Percentiles rank a stretch among this genome's conserved stretches.
These are phyloP conservation scores for Squalus acanthias DNA, from an alignment of 2,797 vertebrate species.

Conservation along the genomic window DNA sequence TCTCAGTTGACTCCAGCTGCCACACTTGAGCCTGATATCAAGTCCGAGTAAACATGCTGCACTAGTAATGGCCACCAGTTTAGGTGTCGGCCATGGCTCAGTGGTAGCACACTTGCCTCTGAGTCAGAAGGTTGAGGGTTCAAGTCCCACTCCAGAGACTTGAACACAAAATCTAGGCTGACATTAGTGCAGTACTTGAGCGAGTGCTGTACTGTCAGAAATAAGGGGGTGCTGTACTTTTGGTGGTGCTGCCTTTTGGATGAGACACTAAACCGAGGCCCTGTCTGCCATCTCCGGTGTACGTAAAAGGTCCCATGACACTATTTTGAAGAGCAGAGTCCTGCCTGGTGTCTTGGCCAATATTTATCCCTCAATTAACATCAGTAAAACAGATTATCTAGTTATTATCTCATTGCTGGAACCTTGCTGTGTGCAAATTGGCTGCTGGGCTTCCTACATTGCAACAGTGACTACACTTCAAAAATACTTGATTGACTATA, in stretches of 20 bases:
- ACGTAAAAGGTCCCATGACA: neutral
- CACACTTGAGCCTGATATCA: too few relatives aligned
- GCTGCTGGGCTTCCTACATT: neutral
- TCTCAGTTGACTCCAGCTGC: too few relatives aligned
- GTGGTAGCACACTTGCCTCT: neutral
- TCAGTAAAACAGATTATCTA: neutral
- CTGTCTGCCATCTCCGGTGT: neutral
- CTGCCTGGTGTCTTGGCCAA: neutral
- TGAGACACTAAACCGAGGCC: neutral
- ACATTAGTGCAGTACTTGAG: neutral
- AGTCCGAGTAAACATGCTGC: neutral
- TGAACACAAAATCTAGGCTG: neutral
- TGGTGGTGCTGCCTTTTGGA: neutral
- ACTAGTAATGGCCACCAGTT: neutral
- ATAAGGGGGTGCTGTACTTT: too few relatives aligned
- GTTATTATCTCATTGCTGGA: neutral
- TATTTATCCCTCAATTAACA: neutral
- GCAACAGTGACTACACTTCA: neutral
- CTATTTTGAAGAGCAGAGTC: neutral
- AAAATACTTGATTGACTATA: too few relatives aligned
- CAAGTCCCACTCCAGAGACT: neutral
- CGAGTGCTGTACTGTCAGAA: too few relatives aligned
- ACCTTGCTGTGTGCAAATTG: neutral
- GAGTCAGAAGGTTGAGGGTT: neutral
- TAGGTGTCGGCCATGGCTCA: neutral